Base-by-base conservation (phyloP, 2,113 vertebrate species). In the Crotalus tigris region DNA sequence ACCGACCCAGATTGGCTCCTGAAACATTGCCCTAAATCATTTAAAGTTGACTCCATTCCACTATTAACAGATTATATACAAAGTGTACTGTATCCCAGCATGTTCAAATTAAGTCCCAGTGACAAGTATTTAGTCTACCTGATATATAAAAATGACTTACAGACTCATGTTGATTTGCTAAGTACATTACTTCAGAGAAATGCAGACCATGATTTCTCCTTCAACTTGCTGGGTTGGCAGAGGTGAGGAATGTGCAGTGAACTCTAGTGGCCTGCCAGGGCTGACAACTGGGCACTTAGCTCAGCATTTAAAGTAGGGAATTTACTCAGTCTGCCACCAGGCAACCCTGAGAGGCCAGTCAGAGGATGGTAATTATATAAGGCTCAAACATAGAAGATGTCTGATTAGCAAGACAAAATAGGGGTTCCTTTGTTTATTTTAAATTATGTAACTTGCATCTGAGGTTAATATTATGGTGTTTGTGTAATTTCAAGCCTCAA, bases 61-160 rank as follows among this genome's bases (percentile, higher is more conserved):
- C 51, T 53, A 24, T 44, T 87, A 49, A 49, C 11, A 55, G 46
- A 91, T 64, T 53, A 81, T 81, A 81, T 81, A 81, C 17, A 81
- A 21, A 23, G 17, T 81, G 33, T 39, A 6, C 49, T 46, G 24
- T 61, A 23, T 57, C 29, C 26, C 59, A 55, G 49, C n/a, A 87
- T 58, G 59, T 19, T 26, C 90, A 69, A 87, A 93, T 91, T 87
- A 93, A 89, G 44, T 86, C 29, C 54, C 57, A 87, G 54, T 54
- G 54, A 55, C 57, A 64, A 64, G 39, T 23, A 87, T 58, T 91
- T 88, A 55, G 24, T 69, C 59, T 44, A 75, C 21, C 3, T 87
- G 17, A 33, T 26, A n/a, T 33, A 49, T 61, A 86, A 39, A 9
- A 90, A 75, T 33, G 69, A 88, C 87, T 39, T 51, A 64, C 58